Conservation (phyloP, 2,888 invertebrate species). For the Bombylius major region DNA sequence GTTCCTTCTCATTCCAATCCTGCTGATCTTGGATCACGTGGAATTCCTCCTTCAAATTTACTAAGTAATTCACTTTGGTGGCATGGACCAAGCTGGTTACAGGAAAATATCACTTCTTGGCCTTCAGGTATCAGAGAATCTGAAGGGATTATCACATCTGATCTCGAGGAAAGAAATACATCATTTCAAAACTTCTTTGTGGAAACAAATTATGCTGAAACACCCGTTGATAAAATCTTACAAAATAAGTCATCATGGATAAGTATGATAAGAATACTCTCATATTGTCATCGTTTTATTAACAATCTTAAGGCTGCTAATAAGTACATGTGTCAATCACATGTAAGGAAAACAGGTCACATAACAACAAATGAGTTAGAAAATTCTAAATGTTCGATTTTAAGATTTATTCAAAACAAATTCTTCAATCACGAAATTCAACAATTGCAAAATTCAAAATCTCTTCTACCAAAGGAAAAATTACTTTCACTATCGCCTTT, state of each 20-base stretch:
- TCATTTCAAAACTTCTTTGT: not conserved
- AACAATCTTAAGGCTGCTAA: too few species aligned
- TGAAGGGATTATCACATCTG: too few species aligned
- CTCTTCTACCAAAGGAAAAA: not conserved
- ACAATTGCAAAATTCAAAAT: not conserved
- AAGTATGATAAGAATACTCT: not conserved
- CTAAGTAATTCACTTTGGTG: not conserved
- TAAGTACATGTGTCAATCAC: too few species aligned
- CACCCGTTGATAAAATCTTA: not conserved
- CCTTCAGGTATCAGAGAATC: not conserved
- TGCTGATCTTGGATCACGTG: not conserved
- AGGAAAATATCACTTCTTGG: not conserved
- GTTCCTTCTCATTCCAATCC: not conserved
- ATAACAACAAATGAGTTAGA: not conserved
- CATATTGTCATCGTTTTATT: not conserved
- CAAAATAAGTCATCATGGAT: not conserved
- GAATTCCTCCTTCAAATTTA: not conserved
- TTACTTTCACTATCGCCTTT: constrained; percentile 1
- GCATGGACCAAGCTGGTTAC: not conserved
- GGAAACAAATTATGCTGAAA: not conserved
- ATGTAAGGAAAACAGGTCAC: not conserved
- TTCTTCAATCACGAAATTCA: not conserved
- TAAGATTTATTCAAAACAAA: not conserved
- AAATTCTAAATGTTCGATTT: not conserved
- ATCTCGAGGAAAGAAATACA: not conserved